These are phyloP conservation scores for Pygmarrhopalites habei DNA, from an alignment of 1,140 invertebrate genomes.

Conservation along the genomic window DNA sequence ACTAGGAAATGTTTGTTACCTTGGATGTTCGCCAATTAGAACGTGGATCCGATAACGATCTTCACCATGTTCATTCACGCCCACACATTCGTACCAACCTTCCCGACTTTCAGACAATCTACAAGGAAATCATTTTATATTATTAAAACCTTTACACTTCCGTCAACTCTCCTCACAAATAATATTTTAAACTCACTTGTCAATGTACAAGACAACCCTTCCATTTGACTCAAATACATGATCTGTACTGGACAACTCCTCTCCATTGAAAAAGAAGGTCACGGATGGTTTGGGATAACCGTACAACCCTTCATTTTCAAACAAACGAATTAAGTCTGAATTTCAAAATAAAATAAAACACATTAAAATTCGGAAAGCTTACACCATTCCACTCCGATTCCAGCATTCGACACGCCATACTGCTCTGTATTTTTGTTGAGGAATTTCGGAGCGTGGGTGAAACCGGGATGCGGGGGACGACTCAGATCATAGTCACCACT, in stretches of 20 bases:
- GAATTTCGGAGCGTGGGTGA: conserved; percentile 63
- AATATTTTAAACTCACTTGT: conserved; percentile 53
- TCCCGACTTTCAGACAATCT: conserved; percentile 82
- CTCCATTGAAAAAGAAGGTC: conserved; percentile 46
- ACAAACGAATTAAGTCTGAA: too few relatives aligned
- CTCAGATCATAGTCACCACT: conserved; percentile 81
- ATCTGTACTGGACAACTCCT: conserved; percentile 23
- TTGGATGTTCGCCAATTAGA: conserved; percentile 83
- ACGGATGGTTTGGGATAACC: conserved; percentile 68
- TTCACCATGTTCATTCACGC: conserved; percentile 85
- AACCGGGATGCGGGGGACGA: conserved; percentile 70
- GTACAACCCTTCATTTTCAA: too few relatives aligned
- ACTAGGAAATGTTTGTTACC: conserved; percentile 44
- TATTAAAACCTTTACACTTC: too few relatives aligned
- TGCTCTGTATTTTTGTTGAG: conserved; percentile 72
- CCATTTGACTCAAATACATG: conserved; percentile 18
- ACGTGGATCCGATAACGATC: conserved; percentile 72
- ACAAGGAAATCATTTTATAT: conserved; percentile 9
- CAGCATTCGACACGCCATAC: conserved; percentile 57
- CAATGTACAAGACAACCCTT: conserved; percentile 53
- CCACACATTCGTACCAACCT: conserved; percentile 88
- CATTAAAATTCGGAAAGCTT: too few relatives aligned
- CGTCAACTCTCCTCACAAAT: too few relatives aligned
- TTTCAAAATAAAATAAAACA: too few relatives aligned
- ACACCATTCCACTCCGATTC: conserved; percentile 83